Evolutionary conservation across 2,888 invertebrate genomes (phyloP), one percentile per base, ranked within the genome.

Genomic region (Aplocera efformata): DNA sequence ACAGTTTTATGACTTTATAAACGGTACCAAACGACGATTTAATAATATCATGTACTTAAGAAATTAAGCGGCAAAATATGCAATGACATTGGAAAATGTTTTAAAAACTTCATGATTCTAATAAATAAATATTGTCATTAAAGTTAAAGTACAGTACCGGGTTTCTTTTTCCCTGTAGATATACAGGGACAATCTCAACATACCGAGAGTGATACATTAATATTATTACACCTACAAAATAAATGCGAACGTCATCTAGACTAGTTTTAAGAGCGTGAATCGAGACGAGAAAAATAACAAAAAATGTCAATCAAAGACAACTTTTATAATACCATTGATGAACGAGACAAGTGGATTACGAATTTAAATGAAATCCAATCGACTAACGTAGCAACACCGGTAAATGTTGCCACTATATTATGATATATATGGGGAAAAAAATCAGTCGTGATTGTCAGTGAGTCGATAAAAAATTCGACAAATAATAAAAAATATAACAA

Each of bases 381-480:
- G 30, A 39, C 20, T 31, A 20, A 13, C 25, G 8, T 23, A 17
- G 22, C 31, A 28, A 47, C 42, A 43, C 26, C 32, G 21, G 10
- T 25, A n/a, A 5, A 33, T 48, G 46, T 42, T 42, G 38, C 29
- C 31, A 42, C 30, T 24, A 29, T 34, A 41, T 36, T 28, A 25
- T 41, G 32, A 32, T 42, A 50, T 53, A 49, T 48, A 52, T 53
- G 31, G 48, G 39, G 50, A 56, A 47, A 62, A 70, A 72, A 71
- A 73, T 79, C 79, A 79, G 79, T 79, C 79, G 58, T 63, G 48
- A 69, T 64, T 67, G 66, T 71, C 68, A 67, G 57, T 44, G 41
- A 42, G 53, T 50, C 57, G 72, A 65, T 63, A 67, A 60, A 66
- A 62, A 58, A 58, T 53, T 48, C 60, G 59, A 59, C 63, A 55